Percentiles rank a stretch among this genome's conserved stretches.
Evolutionary conservation across 2,797 vertebrate species (phyloP).

Genomic region (Pangasius djambal): DNA sequence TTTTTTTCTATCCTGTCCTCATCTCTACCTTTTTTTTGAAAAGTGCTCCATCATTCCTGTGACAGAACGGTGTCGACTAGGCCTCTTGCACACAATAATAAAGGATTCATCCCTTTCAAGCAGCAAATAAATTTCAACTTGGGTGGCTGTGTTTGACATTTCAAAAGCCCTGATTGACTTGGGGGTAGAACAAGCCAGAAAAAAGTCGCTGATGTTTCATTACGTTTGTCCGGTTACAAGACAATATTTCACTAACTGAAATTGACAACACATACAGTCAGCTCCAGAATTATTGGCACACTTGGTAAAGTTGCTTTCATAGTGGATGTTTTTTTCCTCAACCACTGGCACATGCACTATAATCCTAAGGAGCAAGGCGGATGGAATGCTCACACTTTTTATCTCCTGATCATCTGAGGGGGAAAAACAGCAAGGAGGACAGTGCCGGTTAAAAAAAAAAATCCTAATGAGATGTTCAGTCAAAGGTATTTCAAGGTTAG

Average conservation of each 20-base stretch:
- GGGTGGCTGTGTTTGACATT: slow-evolving; percentile 37
- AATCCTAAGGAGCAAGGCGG: neutral
- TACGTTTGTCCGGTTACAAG: neutral
- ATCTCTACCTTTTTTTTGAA: neutral
- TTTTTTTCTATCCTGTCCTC: neutral
- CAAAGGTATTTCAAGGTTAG: slow-evolving; percentile 6
- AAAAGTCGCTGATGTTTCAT: neutral
- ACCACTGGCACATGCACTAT: neutral
- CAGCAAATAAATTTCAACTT: slow-evolving; percentile 31
- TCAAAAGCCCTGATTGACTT: slow-evolving; percentile 5
- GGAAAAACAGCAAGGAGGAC: neutral
- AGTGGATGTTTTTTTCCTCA: neutral
- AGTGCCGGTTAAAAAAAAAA: neutral
- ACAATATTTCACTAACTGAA: neutral
- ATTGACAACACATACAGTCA: neutral
- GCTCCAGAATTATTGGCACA: neutral
- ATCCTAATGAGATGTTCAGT: neutral
- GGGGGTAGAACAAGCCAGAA: neutral
- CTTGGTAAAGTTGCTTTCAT: neutral
- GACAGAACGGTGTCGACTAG: slow-evolving; percentile 38
- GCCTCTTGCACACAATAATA: slow-evolving; percentile 17
- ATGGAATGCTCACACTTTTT: neutral
- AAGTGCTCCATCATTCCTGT: slow-evolving; percentile 3
- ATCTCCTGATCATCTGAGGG: neutral
- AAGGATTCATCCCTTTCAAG: slow-evolving; percentile 9